phyloP scores from a whole-genome alignment of 2,113 vertebrate species.

The Grantiella picta region DNA sequence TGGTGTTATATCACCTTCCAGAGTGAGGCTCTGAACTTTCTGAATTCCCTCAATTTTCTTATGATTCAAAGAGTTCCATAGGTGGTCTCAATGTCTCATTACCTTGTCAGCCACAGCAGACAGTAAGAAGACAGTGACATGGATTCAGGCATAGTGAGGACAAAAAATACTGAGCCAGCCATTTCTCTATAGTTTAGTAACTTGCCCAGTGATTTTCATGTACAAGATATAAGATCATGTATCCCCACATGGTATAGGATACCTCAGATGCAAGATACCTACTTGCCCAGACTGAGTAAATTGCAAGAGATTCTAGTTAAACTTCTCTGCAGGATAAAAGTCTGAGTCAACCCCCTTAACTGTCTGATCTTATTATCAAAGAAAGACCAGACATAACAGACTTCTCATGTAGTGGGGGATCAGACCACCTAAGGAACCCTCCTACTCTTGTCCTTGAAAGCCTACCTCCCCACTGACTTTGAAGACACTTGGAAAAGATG shows the following conservation, averaged over 20 bases:
- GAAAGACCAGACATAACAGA: neutral
- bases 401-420: neutral
- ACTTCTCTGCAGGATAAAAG: neutral
- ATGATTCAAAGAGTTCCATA: neutral
- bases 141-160: neutral
- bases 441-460: neutral
- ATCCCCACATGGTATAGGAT: neutral
- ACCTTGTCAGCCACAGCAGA: neutral
- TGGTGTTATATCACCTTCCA: neutral
- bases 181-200: neutral
- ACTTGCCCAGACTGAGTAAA: neutral
- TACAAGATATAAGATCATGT: neutral
- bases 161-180: neutral
- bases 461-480: neutral
- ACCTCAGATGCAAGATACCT: neutral
- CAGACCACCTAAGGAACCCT: neutral
- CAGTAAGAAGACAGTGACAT: neutral
- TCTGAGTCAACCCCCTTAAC: neutral
- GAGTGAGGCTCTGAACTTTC: neutral
- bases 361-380: neutral
- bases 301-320: neutral
- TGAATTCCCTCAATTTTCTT: neutral
- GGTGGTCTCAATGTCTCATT: neutral
- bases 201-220: neutral
- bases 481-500: neutral